Evolutionary conservation across 1,140 invertebrate genomes (phyloP).

Genomic region (Arctopsyche grandis): DNA sequence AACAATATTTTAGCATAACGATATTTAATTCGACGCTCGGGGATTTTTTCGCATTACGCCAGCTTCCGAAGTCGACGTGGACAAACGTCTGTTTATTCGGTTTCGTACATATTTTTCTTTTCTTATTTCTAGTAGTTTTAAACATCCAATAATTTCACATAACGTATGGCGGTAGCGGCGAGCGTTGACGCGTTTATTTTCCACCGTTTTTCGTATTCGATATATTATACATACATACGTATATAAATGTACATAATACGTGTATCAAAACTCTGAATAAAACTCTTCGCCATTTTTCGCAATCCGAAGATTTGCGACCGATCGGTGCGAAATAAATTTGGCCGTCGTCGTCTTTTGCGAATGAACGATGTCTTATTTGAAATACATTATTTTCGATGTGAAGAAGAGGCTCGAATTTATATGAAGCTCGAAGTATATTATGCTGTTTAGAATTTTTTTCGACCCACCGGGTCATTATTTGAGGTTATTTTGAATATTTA

Average conservation of each 20-base stretch:
- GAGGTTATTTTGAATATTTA: not conserved
- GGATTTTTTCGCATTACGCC: not conserved
- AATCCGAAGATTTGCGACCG: conserved; percentile 1
- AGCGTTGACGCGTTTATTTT: conserved; percentile 21
- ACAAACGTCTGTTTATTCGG: conserved; percentile 41
- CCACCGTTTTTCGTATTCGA: conserved; percentile 2
- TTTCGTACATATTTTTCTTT: conserved; percentile 44
- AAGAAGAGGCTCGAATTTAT: conserved; percentile 12
- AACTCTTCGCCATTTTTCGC: not conserved
- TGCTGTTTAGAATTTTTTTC: not conserved
- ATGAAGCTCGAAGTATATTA: not conserved
- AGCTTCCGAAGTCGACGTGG: conserved; percentile 7
- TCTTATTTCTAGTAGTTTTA: conserved; percentile 40
- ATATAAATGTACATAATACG: not conserved
- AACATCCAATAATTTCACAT: conserved; percentile 35
- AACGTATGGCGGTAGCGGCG: conserved; percentile 20
- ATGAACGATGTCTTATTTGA: conserved; percentile 34
- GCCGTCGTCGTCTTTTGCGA: conserved; percentile 17
- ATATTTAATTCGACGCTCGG: not conserved
- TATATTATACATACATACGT: too few species aligned
- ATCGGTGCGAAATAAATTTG: not conserved
- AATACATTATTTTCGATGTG: conserved; percentile 23
- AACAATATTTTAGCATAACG: not conserved
- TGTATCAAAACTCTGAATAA: not conserved
- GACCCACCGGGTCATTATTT: not conserved